phyloP scores from a whole-genome alignment of 1,140 invertebrate species.

The Drosophila repletoides region DNA sequence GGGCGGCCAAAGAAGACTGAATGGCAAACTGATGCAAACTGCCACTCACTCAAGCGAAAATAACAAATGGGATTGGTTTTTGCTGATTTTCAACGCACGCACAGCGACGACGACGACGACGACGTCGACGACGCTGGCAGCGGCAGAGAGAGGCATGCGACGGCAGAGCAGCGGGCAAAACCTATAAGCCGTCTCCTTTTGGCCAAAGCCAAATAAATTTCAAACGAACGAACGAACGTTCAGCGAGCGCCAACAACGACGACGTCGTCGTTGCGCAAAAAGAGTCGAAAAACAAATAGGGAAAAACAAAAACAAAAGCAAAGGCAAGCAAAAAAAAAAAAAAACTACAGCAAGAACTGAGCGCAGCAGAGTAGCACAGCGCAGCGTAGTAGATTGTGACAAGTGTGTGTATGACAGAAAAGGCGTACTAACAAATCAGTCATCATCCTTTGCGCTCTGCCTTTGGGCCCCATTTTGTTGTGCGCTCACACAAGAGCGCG shows the following conservation, averaged over 20 bases:
- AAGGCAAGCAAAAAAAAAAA: conserved; percentile 12
- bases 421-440: conserved; percentile 82
- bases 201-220: conserved; percentile 82
- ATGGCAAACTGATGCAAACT: conserved; percentile 81
- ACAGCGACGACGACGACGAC: conserved; percentile 36
- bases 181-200: conserved; percentile 82
- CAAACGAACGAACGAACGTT: conserved; percentile 68
- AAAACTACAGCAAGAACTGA: conserved; percentile 17
- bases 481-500: conserved; percentile 47
- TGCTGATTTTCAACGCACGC: conserved; percentile 81
- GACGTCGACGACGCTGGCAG: conserved; percentile 5
- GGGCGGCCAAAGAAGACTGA: conserved; percentile 57
- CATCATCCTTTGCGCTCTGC: conserved; percentile 65
- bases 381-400: conserved; percentile 53
- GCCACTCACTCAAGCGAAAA: conserved; percentile 82
- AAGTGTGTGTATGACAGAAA: conserved; percentile 81
- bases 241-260: conserved; percentile 42
- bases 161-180: conserved; percentile 57
- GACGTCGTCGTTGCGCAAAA: conserved; percentile 61
- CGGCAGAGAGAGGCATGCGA: conserved; percentile 25
- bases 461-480: conserved; percentile 52
- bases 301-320: conserved; percentile 35
- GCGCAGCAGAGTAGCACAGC: conserved; percentile 24
- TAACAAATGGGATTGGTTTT: conserved; percentile 83
- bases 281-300: conserved; percentile 57